These are phyloP conservation scores for Butorides virescens DNA, from an alignment of 2,113 vertebrate species.

Conservation along the genomic window DNA sequence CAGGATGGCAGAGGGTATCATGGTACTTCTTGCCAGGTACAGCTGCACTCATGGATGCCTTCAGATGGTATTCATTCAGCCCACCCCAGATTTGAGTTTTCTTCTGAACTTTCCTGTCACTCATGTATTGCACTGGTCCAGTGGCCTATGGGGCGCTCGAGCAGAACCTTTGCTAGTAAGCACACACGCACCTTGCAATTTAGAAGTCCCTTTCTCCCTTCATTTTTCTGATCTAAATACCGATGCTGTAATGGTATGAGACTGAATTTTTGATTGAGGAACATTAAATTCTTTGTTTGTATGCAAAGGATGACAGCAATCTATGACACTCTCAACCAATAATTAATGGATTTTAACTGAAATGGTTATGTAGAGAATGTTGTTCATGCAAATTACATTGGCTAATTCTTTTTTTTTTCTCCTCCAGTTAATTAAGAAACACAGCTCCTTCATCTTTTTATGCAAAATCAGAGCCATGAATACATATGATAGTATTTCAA, in stretches of 20 bases:
- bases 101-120: not conserved
- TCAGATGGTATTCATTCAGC: not conserved
- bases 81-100: not conserved
- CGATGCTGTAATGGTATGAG: not conserved
- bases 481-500: not conserved
- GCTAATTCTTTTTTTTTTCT: not conserved
- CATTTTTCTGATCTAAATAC: not conserved
- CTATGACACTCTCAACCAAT: not conserved
- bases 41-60: not conserved
- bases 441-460: not conserved
- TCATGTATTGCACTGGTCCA: not conserved
- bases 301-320: not conserved
- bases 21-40: not conserved
- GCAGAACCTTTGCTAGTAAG: not conserved
- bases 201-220: not conserved
- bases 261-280: not conserved
- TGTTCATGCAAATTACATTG: constrained; percentile 19
- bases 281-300: not conserved
- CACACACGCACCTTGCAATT: not conserved
- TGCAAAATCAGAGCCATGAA: not conserved
- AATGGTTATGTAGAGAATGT: not conserved
- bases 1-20: not conserved
- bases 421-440: constrained; percentile 15
- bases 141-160: accelerated
- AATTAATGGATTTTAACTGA: constrained; percentile 23